Percentiles rank a stretch among this genome's conserved stretches.
These are phyloP conservation scores for Platycnemis pennipes DNA, from an alignment of 2,888 invertebrate genomes.

Conservation along the genomic window DNA sequence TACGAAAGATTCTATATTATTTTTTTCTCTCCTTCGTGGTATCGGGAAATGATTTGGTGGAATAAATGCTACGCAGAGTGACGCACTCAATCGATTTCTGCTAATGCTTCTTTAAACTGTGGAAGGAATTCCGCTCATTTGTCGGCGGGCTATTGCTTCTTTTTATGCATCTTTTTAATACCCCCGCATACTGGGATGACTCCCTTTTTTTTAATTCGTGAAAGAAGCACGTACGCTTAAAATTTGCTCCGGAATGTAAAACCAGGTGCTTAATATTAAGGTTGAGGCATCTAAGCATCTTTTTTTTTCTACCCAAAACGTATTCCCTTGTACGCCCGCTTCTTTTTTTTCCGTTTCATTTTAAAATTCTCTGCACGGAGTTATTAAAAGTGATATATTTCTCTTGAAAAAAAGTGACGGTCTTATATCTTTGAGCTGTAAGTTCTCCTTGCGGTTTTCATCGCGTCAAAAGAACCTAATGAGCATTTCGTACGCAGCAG, in stretches of 20 bases:
- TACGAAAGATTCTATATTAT: background rate
- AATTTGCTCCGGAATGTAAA: background rate
- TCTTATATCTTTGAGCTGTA: background rate
- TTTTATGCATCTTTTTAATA: background rate
- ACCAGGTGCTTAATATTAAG: conserved; percentile 31
- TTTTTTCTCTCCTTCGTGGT: background rate
- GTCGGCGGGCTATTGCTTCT: background rate
- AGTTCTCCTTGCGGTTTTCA: background rate
- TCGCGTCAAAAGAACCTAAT: background rate
- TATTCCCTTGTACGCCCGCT: background rate
- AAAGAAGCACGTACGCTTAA: background rate
- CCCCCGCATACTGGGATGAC: background rate
- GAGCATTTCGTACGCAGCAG: background rate
- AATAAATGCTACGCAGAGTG: background rate
- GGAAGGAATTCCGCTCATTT: background rate
- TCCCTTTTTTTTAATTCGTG: background rate
- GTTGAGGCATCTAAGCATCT: background rate
- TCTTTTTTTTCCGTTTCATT: background rate
- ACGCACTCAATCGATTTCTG: conserved; percentile 41
- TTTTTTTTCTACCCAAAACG: background rate
- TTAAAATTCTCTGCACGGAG: background rate
- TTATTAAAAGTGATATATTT: background rate
- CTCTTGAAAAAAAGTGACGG: background rate
- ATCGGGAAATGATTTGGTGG: conserved; percentile 55
- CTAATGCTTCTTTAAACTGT: conserved; percentile 44